phyloP scores from a whole-genome alignment of 2,888 invertebrate genomes.

The Aromia moschata region DNA sequence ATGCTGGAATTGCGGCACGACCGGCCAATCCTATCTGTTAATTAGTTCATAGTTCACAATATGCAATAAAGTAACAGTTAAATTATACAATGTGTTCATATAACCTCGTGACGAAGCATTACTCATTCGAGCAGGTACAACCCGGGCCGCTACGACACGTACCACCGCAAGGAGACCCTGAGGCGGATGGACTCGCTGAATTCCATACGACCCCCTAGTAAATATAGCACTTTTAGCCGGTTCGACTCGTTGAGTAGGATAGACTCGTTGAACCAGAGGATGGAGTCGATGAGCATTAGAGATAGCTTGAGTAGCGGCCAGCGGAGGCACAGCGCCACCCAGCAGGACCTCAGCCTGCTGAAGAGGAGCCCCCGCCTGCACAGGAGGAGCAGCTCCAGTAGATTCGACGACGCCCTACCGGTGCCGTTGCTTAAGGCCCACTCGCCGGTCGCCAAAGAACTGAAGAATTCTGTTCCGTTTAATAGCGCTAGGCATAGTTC shows the following conservation, averaged over 20 bases:
- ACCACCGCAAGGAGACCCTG: conserved; percentile 46
- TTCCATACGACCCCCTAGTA: conserved; percentile 43
- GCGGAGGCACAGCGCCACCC: conserved; percentile 67
- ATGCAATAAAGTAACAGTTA: no score
- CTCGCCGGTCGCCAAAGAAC: conserved; percentile 61
- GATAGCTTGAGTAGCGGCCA: conserved; percentile 51
- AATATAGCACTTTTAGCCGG: conserved; percentile 53
- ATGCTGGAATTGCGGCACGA: no score
- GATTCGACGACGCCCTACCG: conserved; percentile 67
- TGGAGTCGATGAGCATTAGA: conserved; percentile 64
- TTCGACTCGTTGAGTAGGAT: conserved; percentile 64
- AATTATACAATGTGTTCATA: no score
- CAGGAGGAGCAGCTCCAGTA: conserved; percentile 66
- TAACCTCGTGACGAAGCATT: no score
- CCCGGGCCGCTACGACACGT: conserved; percentile 43
- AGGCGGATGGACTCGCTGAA: conserved; percentile 51
- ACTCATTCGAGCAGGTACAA: conserved; percentile 44
- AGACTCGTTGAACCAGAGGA: conserved; percentile 64
- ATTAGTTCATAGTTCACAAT: no score
- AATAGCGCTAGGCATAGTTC: conserved; percentile 54
- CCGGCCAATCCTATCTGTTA: no score
- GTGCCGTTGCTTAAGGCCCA: conserved; percentile 71
- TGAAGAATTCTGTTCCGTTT: conserved; percentile 60
- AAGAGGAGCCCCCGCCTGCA: conserved; percentile 65
- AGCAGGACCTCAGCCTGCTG: conserved; percentile 66